phyloP scores from a whole-genome alignment of 2,888 invertebrate species.

The Cerceris ruficornis region DNA sequence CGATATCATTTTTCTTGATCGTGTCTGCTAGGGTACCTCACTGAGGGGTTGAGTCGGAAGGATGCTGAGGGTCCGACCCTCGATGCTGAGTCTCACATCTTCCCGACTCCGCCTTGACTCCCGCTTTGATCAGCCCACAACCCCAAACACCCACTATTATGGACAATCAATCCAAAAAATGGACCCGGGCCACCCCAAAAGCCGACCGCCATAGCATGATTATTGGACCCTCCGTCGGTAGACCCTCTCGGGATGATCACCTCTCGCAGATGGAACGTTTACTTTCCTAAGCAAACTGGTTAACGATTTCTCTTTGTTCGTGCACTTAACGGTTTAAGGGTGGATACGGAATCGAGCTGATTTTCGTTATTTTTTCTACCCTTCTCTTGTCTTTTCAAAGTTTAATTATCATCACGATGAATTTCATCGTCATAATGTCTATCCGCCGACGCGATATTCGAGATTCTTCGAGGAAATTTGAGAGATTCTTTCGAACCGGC shows the following conservation, averaged over 20 bases:
- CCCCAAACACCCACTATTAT: conserved; percentile 79
- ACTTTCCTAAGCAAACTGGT: conserved; percentile 46
- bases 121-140: conserved; percentile 77
- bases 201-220: conserved; percentile 56
- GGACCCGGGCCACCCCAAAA: conserved; percentile 56
- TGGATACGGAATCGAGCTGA: too few species aligned
- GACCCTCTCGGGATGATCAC: conserved; percentile 45
- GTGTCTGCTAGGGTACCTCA: conserved; percentile 64
- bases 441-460: too few species aligned
- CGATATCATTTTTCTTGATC: conserved; percentile 81
- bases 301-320: conserved; percentile 48
- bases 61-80: conserved; percentile 76
- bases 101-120: conserved; percentile 77
- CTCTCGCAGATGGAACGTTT: conserved; percentile 45
- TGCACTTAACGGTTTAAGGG: not conserved
- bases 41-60: conserved; percentile 39
- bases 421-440: not conserved
- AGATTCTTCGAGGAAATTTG: too few species aligned
- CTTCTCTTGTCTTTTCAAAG: not conserved
- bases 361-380: not conserved
- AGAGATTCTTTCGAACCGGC: too few species aligned
- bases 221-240: conserved; percentile 50
- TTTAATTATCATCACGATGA: not conserved
- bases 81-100: conserved; percentile 79
- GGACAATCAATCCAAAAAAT: conserved; percentile 79